Conservation (phyloP, 2,888 invertebrate genomes). For the Eumerus sabulonum region DNA sequence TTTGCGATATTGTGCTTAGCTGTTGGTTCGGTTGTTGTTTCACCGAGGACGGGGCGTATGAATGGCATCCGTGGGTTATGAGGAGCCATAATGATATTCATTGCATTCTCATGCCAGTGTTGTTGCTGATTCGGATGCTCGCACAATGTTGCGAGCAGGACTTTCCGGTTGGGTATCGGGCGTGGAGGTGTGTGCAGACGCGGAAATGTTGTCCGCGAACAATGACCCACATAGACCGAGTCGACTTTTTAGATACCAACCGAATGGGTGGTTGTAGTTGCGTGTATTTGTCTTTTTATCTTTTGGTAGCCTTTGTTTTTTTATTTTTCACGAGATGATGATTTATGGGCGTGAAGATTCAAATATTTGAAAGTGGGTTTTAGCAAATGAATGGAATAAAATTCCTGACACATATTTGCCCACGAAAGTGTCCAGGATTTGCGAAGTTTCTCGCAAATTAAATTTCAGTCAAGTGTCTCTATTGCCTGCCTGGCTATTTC, state of each 20-base stretch:
- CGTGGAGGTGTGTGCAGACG: slow-evolving; percentile 30
- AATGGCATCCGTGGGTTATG: slow-evolving; percentile 7
- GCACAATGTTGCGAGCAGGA: slow-evolving; percentile 9
- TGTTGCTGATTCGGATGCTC: slow-evolving; percentile 5
- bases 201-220: slow-evolving; percentile 66
- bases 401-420: slow-evolving; percentile 60
- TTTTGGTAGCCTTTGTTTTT: too few relatives aligned
- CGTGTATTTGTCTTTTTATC: too few relatives aligned
- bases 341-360: slow-evolving; percentile 57
- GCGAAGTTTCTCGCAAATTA: slow-evolving; percentile 25
- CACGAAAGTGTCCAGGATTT: slow-evolving; percentile 40
- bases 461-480: slow-evolving; percentile 44
- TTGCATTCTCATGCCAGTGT: slow-evolving; percentile 19
- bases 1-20: slow-evolving; percentile 44
- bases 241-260: background rate
- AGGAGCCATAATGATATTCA: slow-evolving; percentile 56
- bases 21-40: slow-evolving; percentile 31
- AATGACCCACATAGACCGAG: slow-evolving; percentile 52
- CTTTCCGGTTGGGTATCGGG: slow-evolving; percentile 16
- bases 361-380: slow-evolving; percentile 64
- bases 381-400: slow-evolving; percentile 58
- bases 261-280: too few relatives aligned
- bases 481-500: too few relatives aligned
- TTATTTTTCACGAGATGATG: slow-evolving; percentile 32
- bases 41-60: background rate